Percentiles rank a stretch among this genome's conserved stretches.
phyloP scores from a whole-genome alignment of 2,888 invertebrate genomes.

The Hirtodrosophila cameraria region DNA sequence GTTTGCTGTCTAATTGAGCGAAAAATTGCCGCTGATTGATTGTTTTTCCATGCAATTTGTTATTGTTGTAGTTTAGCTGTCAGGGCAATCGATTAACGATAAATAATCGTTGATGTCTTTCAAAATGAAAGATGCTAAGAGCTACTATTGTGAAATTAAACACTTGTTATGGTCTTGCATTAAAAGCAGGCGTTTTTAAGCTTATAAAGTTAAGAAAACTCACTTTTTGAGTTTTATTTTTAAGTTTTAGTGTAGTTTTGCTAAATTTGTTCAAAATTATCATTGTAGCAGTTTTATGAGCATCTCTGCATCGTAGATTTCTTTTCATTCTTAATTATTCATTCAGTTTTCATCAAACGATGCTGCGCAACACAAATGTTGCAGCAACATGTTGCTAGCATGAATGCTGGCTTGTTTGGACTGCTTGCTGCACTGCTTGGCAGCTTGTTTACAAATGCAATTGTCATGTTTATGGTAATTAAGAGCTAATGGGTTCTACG shows the following conservation, averaged over 20 bases:
- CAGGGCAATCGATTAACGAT: slow-evolving; percentile 17
- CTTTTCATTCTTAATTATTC: too few relatives aligned
- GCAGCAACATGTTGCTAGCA: slow-evolving; percentile 9
- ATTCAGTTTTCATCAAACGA: too few relatives aligned
- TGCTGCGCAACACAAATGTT: slow-evolving; percentile 9
- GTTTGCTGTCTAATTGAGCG: slow-evolving; percentile 83
- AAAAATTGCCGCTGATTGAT: slow-evolving; percentile 83
- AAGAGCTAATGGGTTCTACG: slow-evolving; percentile 77
- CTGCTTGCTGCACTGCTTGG: slow-evolving; percentile 38
- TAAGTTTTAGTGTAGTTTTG: too few relatives aligned
- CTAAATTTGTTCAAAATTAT: too few relatives aligned
- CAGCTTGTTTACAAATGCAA: slow-evolving; percentile 60
- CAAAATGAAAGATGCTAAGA: not conserved
- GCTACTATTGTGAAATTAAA: not conserved
- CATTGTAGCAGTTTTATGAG: too few relatives aligned
- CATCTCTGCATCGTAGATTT: too few relatives aligned
- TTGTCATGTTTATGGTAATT: slow-evolving; percentile 80
- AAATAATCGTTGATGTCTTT: slow-evolving; percentile 8
- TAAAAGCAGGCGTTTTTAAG: too few relatives aligned
- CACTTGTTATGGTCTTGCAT: too few relatives aligned
- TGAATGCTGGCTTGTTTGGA: not conserved
- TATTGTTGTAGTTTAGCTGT: slow-evolving; percentile 37
- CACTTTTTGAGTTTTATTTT: too few relatives aligned
- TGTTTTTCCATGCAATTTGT: slow-evolving; percentile 77
- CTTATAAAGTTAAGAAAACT: too few relatives aligned